Percentiles rank a stretch among this genome's conserved stretches.
Evolutionary conservation across 2,888 invertebrate species (phyloP).

Genomic region (Epinotia demarniana): DNA sequence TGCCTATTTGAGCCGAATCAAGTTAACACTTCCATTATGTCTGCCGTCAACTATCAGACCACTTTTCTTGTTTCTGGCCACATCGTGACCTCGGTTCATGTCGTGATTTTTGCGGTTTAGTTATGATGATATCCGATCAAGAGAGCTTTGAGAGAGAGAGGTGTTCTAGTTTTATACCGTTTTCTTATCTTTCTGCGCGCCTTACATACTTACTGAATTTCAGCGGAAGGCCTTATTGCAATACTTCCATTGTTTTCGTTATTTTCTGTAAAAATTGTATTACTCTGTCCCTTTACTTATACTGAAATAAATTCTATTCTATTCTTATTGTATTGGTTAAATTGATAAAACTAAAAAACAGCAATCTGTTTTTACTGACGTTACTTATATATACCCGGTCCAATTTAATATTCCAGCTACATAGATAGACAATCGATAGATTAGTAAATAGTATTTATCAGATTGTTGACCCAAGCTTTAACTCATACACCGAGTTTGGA

Average conservation of each 20-base stretch:
- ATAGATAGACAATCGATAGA: too few species aligned
- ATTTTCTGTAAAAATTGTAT: too few species aligned
- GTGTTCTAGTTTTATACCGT: constrained; percentile 6
- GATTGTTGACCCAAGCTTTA: too few species aligned
- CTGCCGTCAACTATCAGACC: constrained; percentile 7
- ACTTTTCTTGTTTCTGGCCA: not conserved
- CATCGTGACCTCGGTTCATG: not conserved
- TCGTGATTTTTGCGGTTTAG: constrained; percentile 6
- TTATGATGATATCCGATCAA: not conserved
- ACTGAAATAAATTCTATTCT: too few species aligned
- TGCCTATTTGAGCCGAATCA: constrained; percentile 12
- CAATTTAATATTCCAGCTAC: too few species aligned
- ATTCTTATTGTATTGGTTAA: not conserved
- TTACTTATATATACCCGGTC: not conserved
- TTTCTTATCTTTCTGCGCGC: not conserved
- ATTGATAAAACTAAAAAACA: too few species aligned
- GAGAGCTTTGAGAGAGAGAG: constrained; percentile 3
- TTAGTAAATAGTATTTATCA: too few species aligned
- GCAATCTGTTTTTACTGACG: not conserved
- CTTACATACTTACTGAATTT: not conserved
- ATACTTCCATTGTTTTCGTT: too few species aligned
- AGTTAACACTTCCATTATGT: constrained; percentile 10
- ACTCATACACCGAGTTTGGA: too few species aligned
- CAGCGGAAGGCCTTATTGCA: too few species aligned
- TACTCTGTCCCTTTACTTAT: too few species aligned